Percentiles rank a stretch among this genome's conserved stretches.
Conservation (phyloP, 2,113 vertebrate species). For the Cinclus cinclus region DNA sequence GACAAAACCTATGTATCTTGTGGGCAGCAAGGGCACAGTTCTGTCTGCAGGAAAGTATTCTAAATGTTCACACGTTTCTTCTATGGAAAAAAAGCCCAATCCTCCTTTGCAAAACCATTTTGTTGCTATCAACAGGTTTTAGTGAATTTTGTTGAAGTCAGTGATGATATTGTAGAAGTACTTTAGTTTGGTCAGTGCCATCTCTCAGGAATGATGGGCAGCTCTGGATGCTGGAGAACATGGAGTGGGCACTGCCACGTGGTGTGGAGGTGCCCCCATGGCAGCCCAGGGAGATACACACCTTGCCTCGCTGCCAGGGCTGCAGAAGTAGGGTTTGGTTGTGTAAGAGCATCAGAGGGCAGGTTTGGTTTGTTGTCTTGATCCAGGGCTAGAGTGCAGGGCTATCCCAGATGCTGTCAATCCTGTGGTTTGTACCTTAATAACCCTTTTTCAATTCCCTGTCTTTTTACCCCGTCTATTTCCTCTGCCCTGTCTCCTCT, state of each 20-base stretch:
- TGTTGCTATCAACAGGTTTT: background rate
- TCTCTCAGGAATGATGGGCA: background rate
- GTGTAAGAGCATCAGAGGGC: background rate
- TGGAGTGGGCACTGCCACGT: background rate
- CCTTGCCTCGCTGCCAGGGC: background rate
- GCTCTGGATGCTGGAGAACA: background rate
- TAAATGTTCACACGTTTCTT: background rate
- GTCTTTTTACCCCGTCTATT: background rate
- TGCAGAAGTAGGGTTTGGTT: background rate
- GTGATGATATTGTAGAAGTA: background rate
- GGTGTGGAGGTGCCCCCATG: background rate
- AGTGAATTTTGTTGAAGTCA: background rate
- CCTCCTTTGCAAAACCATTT: background rate
- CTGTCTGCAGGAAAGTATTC: background rate
- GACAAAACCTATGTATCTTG: background rate
- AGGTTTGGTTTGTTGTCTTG: background rate
- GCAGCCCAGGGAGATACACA: background rate
- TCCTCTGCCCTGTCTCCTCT: background rate
- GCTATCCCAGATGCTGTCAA: fast-evolving
- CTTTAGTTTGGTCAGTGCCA: background rate
- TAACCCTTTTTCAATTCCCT: background rate
- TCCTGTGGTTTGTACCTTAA: background rate
- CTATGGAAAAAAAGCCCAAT: background rate
- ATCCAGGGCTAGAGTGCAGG: background rate
- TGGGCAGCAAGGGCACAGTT: background rate